phyloP scores from a whole-genome alignment of 2,113 vertebrate genomes.

The Pangasianodon hypophthalmus region DNA sequence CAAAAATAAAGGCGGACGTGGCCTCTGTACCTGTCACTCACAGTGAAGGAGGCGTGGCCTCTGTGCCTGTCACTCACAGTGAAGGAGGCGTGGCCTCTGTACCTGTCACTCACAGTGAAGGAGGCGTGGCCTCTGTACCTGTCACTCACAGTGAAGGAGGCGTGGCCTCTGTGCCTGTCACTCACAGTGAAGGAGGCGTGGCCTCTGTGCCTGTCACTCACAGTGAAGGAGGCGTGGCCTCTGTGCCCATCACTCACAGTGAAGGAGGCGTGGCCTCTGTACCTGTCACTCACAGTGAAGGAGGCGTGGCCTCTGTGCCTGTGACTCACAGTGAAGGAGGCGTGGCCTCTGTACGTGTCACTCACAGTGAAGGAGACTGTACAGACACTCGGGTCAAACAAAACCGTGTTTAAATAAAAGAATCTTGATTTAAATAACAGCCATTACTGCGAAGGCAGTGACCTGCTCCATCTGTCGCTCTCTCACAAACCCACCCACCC shows the following conservation, averaged over 20 bases:
- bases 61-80: neutral
- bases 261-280: neutral
- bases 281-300: neutral
- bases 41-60: neutral
- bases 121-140: neutral
- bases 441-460: constrained; percentile 20
- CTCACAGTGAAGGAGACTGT: neutral
- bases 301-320: neutral
- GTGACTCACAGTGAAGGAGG: neutral
- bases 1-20: neutral
- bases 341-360: neutral
- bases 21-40: neutral
- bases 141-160: neutral
- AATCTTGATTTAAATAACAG: constrained; percentile 27
- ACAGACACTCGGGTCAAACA: neutral
- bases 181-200: neutral
- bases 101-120: neutral
- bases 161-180: neutral
- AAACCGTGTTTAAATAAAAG: constrained; percentile 12
- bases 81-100: neutral
- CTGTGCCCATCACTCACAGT: neutral
- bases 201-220: neutral
- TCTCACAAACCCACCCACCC: constrained; percentile 20
- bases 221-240: neutral
- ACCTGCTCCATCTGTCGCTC: constrained; percentile 14